Evolutionary conservation across 2,113 vertebrate species (phyloP).

Genomic region (Trichomycterus rosablanca): DNA sequence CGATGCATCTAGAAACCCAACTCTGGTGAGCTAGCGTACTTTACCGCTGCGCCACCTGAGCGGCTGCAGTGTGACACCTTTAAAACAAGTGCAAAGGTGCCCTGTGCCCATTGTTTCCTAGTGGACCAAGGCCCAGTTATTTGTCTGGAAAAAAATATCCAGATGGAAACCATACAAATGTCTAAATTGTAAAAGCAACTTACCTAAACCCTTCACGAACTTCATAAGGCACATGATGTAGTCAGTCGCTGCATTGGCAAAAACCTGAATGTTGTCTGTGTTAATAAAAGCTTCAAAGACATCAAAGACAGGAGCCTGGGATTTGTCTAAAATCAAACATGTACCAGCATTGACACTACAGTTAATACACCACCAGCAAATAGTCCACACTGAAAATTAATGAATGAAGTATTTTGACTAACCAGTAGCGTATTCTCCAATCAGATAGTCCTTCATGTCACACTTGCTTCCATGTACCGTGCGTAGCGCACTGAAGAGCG

Average conservation of each 20-base stretch:
- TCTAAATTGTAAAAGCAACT: constrained; percentile 2
- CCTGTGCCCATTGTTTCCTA: too few relatives aligned
- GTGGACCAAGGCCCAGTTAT: too few relatives aligned
- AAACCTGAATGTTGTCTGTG: constrained; percentile 97
- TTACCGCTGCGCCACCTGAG: too few relatives aligned
- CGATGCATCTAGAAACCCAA: too few relatives aligned
- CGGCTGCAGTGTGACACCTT: too few relatives aligned
- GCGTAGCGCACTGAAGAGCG: constrained; percentile 92
- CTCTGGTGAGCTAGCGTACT: too few relatives aligned
- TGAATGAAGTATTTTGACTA: constrained; percentile 17
- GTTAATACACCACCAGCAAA: neutral
- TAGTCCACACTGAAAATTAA: too few relatives aligned
- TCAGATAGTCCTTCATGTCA: constrained; percentile 88
- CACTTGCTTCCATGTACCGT: constrained; percentile 85
- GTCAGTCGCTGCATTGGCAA: constrained; percentile 94
- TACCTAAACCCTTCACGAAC: constrained; percentile 96
- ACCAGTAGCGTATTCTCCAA: constrained; percentile 93
- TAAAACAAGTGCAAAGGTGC: too few relatives aligned
- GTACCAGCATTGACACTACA: neutral
- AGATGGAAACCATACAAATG: neutral
- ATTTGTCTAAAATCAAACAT: constrained; percentile 72
- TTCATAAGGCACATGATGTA: constrained; percentile 99
- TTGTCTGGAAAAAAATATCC: neutral
- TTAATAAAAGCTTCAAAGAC: constrained; percentile 97
- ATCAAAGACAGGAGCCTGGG: constrained; percentile 92